These are phyloP conservation scores for Eumerus sabulonum DNA, from an alignment of 2,888 invertebrate genomes.

Conservation along the genomic window DNA sequence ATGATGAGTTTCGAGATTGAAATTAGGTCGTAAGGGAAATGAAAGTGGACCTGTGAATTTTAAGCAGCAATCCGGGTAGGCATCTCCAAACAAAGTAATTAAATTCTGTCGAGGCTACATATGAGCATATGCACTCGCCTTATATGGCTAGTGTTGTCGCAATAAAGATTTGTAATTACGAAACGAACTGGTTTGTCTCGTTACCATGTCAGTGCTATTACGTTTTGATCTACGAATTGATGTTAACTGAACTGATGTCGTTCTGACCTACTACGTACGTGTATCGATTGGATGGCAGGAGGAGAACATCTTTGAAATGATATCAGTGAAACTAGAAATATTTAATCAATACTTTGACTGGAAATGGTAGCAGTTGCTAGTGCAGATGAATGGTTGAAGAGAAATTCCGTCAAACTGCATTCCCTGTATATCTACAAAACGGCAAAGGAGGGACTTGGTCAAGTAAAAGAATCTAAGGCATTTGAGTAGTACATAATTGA, in stretches of 20 bases:
- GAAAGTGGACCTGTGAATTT: slow-evolving; percentile 14
- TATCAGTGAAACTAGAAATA: too few species aligned
- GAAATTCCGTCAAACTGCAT: too few species aligned
- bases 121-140: too few species aligned
- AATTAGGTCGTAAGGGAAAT: slow-evolving; percentile 26
- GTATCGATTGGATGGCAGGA: not conserved
- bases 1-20: slow-evolving; percentile 6
- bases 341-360: too few species aligned
- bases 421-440: too few species aligned
- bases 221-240: slow-evolving; percentile 33
- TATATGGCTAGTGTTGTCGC: not conserved
- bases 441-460: too few species aligned
- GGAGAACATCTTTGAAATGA: too few species aligned
- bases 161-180: slow-evolving; percentile 4
- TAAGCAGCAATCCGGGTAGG: not conserved
- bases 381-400: too few species aligned
- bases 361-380: too few species aligned
- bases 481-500: too few species aligned
- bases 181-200: slow-evolving; percentile 28
- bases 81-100: slow-evolving; percentile 31
- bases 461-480: too few species aligned
- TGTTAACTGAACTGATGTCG: slow-evolving; percentile 15
- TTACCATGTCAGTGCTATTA: slow-evolving; percentile 13
- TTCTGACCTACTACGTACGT: slow-evolving; percentile 3
- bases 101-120: slow-evolving; percentile 4